A percentile compares a stretch with the other conserved stretches of the same genome.
Conservation (phyloP, 2,888 invertebrate species). For the Autographa pulchrina region DNA sequence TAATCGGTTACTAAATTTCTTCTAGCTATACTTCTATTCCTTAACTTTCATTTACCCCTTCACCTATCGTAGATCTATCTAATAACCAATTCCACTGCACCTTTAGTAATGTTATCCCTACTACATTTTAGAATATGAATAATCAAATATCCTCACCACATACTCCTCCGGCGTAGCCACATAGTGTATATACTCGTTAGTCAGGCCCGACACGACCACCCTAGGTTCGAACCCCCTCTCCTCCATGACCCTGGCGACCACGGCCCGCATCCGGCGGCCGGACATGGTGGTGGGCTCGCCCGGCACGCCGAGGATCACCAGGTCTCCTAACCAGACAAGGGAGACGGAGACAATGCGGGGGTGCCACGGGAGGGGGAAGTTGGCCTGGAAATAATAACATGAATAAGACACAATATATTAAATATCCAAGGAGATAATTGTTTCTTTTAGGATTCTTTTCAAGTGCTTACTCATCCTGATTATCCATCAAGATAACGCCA, state of each 20-base stretch:
- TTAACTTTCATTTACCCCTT: no score
- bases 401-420: conserved; percentile 3
- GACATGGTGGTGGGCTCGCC: conserved; percentile 97
- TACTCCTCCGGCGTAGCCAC: conserved; percentile 95
- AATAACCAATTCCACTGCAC: no score
- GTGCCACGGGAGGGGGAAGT: conserved; percentile 94
- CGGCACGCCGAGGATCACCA: conserved; percentile 93
- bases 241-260: conserved; percentile 80
- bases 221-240: conserved; percentile 76
- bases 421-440: no score
- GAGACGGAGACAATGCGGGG: conserved; percentile 93
- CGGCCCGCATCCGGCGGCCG: conserved; percentile 91
- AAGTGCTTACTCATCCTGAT: no score
- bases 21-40: no score
- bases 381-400: conserved; percentile 66
- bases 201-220: conserved; percentile 93
- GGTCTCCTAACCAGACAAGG: conserved; percentile 91
- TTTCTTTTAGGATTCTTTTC: no score
- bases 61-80: no score
- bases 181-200: conserved; percentile 95
- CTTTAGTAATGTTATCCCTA: no score
- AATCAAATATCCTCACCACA: conserved; percentile 70
- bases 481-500: no score
- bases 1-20: no score
- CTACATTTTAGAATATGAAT: no score